Conservation (phyloP, 2,888 invertebrate species). For the Drosophila picticornis region DNA sequence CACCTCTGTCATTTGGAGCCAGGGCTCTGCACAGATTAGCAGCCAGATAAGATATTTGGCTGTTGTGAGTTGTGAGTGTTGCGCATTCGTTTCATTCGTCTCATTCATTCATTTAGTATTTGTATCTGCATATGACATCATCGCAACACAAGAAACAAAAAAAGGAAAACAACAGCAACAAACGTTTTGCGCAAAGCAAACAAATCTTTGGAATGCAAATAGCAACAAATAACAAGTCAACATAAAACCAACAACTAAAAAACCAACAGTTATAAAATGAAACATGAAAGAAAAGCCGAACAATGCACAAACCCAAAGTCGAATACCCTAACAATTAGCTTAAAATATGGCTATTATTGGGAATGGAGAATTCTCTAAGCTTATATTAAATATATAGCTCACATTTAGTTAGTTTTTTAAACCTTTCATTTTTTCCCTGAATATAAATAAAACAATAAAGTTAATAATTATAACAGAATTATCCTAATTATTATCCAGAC, state of each 20-base stretch:
- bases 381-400: too few species aligned
- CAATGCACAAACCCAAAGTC: neutral
- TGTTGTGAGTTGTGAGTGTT: neutral
- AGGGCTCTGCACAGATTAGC: slow-evolving; percentile 54
- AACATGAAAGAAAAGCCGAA: slow-evolving; percentile 8
- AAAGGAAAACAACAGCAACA: slow-evolving; percentile 36
- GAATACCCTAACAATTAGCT: slow-evolving; percentile 9
- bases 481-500: too few species aligned
- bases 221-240: slow-evolving; percentile 50
- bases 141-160: slow-evolving; percentile 32
- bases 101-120: slow-evolving; percentile 3
- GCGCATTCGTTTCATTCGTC: neutral
- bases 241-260: slow-evolving; percentile 18
- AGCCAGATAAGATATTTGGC: slow-evolving; percentile 1
- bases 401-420: neutral
- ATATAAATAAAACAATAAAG: neutral
- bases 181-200: slow-evolving; percentile 63
- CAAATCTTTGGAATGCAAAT: slow-evolving; percentile 51
- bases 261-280: slow-evolving; percentile 18
- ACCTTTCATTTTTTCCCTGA: neutral
- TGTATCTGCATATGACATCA: slow-evolving; percentile 76
- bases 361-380: neutral
- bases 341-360: neutral
- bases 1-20: slow-evolving; percentile 73
- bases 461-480: neutral